Evolutionary conservation across 2,113 vertebrate species (phyloP).

Genomic region (Myotis lucifugus): DNA sequence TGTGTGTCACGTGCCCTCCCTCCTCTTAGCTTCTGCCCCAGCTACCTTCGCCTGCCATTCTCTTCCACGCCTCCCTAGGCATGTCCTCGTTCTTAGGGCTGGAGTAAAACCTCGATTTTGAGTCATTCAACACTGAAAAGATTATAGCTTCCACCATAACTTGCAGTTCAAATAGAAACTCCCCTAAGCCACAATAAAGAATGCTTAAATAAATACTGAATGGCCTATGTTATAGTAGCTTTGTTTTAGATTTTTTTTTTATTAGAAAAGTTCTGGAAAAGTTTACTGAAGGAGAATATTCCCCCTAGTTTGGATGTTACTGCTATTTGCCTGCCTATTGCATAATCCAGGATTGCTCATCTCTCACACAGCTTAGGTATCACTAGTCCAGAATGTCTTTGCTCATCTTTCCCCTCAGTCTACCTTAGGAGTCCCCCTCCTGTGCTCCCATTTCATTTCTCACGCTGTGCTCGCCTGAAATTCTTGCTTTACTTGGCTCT

Average conservation of each 20-base stretch:
- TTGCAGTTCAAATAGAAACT: not conserved
- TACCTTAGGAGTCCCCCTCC: no score
- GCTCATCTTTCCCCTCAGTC: no score
- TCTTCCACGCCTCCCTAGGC: not conserved
- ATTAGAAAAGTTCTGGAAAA: not conserved
- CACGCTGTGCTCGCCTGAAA: not conserved
- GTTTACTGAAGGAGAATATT: not conserved
- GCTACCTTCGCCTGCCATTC: not conserved
- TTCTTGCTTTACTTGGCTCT: not conserved
- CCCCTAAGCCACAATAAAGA: not conserved
- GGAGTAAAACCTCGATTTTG: not conserved
- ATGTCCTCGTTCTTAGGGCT: not conserved
- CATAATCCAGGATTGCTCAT: accelerated
- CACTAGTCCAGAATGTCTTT: accelerated
- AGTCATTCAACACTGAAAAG: not conserved
- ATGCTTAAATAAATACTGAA: not conserved
- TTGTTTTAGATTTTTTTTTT: not conserved
- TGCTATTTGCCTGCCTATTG: accelerated
- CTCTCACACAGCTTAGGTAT: not conserved
- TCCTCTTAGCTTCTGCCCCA: not conserved
- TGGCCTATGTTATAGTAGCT: not conserved
- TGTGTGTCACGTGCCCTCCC: accelerated
- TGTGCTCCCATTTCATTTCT: not conserved
- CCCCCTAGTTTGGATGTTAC: not conserved
- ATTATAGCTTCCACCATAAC: not conserved